Conservation (phyloP, 1,140 invertebrate species). For the Bradysia coprophila region DNA sequence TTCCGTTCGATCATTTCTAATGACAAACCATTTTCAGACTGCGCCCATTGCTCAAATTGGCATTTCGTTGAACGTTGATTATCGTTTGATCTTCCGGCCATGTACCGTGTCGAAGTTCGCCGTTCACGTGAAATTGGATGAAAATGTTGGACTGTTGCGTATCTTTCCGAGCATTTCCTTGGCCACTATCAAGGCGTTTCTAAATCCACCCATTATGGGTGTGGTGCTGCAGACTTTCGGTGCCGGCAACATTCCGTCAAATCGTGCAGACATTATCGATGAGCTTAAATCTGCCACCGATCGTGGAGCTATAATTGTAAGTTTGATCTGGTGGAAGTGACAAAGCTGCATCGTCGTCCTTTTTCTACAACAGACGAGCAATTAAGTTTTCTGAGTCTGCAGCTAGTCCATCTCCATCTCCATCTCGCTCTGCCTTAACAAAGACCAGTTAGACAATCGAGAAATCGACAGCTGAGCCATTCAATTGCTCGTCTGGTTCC, state of each 20-base stretch:
- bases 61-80: slow-evolving; percentile 58
- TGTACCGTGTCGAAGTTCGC: slow-evolving; percentile 51
- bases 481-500: too few species aligned
- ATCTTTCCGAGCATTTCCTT: slow-evolving; percentile 81
- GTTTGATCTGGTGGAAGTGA: too few species aligned
- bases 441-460: too few species aligned
- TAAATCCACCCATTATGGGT: slow-evolving; percentile 66
- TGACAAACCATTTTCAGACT: too few species aligned
- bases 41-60: slow-evolving; percentile 63
- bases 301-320: slow-evolving; percentile 70
- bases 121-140: slow-evolving; percentile 59
- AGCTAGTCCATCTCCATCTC: too few species aligned
- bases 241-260: slow-evolving; percentile 77
- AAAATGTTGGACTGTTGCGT: slow-evolving; percentile 68
- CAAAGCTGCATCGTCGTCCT: too few species aligned
- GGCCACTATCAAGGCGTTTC: slow-evolving; percentile 57
- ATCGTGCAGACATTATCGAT: slow-evolving; percentile 60
- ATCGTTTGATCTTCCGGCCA: slow-evolving; percentile 54
- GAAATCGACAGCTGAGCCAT: too few species aligned
- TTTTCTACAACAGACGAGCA: too few species aligned
- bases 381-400: too few species aligned
- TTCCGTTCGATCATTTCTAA: too few species aligned
- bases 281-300: slow-evolving; percentile 52
- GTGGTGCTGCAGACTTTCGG: slow-evolving; percentile 88
- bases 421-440: too few species aligned